phyloP scores from a whole-genome alignment of 2,113 vertebrate genomes.

The Cercocebus atys region DNA sequence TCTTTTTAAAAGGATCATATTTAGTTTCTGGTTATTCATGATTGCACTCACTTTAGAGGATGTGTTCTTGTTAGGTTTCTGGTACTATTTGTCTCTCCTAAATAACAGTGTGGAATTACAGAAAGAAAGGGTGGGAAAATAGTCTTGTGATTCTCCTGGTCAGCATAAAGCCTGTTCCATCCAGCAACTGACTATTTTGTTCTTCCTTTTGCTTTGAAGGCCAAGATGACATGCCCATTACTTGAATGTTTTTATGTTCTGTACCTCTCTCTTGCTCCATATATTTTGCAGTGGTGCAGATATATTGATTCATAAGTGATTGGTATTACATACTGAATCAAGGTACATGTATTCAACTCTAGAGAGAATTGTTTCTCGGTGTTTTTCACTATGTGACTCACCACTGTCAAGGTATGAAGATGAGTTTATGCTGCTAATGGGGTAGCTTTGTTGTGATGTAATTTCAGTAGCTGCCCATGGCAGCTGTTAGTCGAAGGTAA shows the following conservation, averaged over 20 bases:
- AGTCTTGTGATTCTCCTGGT: neutral
- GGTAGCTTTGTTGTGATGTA: constrained; percentile 53
- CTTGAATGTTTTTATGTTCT: neutral
- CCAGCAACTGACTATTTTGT: neutral
- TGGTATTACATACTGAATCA: neutral
- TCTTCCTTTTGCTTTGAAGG: constrained; percentile 14
- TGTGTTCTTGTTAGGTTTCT: neutral
- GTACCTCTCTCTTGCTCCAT: neutral
- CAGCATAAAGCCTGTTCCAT: neutral
- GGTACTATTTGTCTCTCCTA: neutral
- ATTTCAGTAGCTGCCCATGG: constrained; percentile 61
- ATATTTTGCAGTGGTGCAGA: neutral
- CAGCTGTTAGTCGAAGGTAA: constrained; percentile 44
- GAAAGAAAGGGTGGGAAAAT: neutral
- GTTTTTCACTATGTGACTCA: neutral
- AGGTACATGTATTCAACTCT: neutral
- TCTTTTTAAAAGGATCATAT: neutral
- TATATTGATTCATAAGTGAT: neutral
- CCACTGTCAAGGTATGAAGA: neutral
- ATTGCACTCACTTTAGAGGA: neutral
- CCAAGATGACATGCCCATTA: neutral
- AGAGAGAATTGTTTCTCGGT: neutral
- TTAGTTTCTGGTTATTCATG: neutral
- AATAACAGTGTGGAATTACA: neutral
- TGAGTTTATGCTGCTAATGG: neutral